These are phyloP conservation scores for Dolichoris vasculosae DNA, from an alignment of 1,140 invertebrate species.

Conservation along the genomic window DNA sequence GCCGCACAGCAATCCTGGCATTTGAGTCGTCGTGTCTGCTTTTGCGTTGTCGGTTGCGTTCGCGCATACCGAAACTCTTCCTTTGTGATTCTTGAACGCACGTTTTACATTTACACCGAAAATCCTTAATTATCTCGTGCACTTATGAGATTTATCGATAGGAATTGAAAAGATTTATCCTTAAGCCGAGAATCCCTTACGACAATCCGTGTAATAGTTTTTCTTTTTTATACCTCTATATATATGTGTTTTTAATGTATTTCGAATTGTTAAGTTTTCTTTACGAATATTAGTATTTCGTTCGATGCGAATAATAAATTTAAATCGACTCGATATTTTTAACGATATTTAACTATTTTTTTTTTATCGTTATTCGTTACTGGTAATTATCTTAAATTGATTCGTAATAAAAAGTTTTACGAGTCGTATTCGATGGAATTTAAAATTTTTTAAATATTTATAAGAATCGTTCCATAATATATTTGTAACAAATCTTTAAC, in stretches of 20 bases:
- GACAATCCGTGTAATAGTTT: too few relatives aligned
- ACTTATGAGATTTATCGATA: not conserved
- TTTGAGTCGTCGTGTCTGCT: constrained; percentile 4
- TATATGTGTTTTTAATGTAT: too few relatives aligned
- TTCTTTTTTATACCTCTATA: too few relatives aligned
- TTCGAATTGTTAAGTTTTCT: too few relatives aligned
- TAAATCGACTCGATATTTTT: too few relatives aligned
- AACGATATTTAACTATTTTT: too few relatives aligned
- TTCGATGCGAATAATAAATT: too few relatives aligned
- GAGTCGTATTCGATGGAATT: not conserved
- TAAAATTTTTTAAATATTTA: not conserved
- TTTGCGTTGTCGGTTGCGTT: not conserved
- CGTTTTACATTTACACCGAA: not conserved
- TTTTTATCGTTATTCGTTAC: too few relatives aligned
- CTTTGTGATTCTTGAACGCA: not conserved
- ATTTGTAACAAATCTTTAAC: not conserved
- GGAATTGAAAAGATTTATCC: not conserved
- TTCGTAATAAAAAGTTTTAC: too few relatives aligned
- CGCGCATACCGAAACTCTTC: not conserved
- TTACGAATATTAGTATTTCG: too few relatives aligned
- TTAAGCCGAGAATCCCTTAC: too few relatives aligned
- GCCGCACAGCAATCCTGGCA: constrained; percentile 10
- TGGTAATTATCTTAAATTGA: too few relatives aligned
- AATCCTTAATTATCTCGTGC: not conserved
- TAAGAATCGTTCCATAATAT: not conserved